Evolutionary conservation across 64 coral and sea anemone species (phyloP).

Genomic region (Hydrozoanthus tunicans): DNA sequence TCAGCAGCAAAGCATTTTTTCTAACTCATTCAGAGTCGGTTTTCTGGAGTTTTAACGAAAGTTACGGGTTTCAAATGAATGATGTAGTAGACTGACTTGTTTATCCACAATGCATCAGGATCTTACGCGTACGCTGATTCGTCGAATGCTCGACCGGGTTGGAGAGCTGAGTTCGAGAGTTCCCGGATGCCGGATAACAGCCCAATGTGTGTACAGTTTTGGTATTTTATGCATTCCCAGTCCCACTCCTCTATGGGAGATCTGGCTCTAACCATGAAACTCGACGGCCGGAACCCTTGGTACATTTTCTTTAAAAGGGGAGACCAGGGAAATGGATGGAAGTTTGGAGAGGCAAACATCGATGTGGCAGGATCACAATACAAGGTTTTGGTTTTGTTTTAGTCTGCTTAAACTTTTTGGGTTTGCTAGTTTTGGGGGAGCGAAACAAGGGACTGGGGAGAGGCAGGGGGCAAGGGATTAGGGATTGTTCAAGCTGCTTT

Average conservation of each 20-base stretch:
- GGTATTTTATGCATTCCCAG: conserved; percentile 40
- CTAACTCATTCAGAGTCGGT: not conserved
- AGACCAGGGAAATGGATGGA: conserved; percentile 33
- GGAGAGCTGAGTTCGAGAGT: conserved; percentile 34
- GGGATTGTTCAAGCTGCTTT: no score
- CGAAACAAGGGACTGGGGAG: no score
- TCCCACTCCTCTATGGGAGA: not conserved
- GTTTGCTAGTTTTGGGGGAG: no score
- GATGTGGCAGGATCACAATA: conserved; percentile 32
- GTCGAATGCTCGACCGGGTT: not conserved
- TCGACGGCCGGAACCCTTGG: not conserved
- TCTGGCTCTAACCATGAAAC: conserved; percentile 25
- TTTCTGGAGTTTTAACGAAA: no score
- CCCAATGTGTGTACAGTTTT: conserved; percentile 41
- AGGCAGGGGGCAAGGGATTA: no score
- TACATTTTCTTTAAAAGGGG: conserved; percentile 36
- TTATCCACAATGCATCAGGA: conserved; percentile 1
- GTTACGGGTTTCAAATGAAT: no score
- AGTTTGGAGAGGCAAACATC: conserved; percentile 32
- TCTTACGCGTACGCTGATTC: conserved; percentile 25
- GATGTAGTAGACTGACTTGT: not conserved
- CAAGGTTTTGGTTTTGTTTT: not conserved
- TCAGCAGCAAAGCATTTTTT: no score
- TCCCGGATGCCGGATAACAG: conserved; percentile 38
- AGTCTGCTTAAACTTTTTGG: no score